Percentiles rank a stretch among this genome's conserved stretches.
phyloP scores from a whole-genome alignment of 2,888 invertebrate genomes.

The Falcaria lacertinaria region DNA sequence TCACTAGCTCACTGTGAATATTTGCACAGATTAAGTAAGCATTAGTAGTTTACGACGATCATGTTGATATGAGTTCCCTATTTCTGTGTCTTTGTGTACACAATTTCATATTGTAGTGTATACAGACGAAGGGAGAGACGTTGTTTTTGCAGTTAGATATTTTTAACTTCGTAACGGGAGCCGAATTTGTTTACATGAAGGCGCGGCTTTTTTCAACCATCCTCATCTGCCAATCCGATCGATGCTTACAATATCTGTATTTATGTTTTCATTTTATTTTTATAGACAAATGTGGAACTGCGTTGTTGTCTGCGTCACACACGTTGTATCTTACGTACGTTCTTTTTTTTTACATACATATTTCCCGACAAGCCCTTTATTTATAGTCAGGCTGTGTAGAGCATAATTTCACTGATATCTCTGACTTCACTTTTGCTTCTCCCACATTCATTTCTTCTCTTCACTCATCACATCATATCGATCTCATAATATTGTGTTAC shows the following conservation, averaged over 20 bases:
- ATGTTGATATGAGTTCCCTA: background rate
- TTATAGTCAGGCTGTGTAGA: no score
- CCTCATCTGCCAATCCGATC: background rate
- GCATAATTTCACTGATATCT: no score
- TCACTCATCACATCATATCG: no score
- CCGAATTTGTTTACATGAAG: slow-evolving; percentile 1
- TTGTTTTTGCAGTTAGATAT: background rate
- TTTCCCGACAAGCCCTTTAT: no score
- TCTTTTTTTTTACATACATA: no score
- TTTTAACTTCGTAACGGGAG: background rate
- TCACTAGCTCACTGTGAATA: background rate
- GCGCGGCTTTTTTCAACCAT: background rate
- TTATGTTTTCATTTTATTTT: no score
- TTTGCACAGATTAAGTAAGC: background rate
- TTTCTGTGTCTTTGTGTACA: background rate
- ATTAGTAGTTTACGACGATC: background rate
- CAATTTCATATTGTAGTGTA: background rate
- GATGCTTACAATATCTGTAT: background rate
- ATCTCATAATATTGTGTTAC: no score
- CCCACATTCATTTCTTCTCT: no score
- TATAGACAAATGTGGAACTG: no score
- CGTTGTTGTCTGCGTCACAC: no score
- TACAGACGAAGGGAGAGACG: background rate
- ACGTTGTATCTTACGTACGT: no score
- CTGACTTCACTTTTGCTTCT: no score